Conservation (phyloP, 2,888 invertebrate species). For the Uloborus plumipes region DNA sequence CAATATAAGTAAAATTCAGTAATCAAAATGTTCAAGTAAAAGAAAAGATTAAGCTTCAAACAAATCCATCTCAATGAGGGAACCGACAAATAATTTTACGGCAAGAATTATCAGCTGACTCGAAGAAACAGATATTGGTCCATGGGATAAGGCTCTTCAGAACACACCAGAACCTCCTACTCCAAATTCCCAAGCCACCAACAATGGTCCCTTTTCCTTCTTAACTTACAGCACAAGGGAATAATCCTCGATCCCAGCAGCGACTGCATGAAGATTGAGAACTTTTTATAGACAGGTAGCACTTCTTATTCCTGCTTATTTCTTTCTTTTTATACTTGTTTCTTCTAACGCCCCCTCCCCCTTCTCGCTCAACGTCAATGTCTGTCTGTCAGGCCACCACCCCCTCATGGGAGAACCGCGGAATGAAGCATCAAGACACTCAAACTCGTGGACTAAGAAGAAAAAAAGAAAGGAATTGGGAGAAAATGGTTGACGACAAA, state of each 20-base stretch:
- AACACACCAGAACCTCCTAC: conserved; percentile 10
- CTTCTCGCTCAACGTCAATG: background rate
- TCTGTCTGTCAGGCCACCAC: background rate
- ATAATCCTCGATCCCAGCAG: conserved; percentile 42
- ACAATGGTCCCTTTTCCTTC: conserved; percentile 11
- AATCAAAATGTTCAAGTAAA: background rate
- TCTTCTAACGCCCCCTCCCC: no score
- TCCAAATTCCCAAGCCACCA: conserved; percentile 14
- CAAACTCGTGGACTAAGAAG: conserved; percentile 25
- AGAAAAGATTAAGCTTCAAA: background rate
- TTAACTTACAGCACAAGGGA: conserved; percentile 13
- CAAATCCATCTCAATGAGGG: background rate
- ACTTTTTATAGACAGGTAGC: conserved; percentile 45
- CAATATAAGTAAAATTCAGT: no score
- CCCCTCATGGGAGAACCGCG: conserved; percentile 46
- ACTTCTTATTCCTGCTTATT: conserved; percentile 2
- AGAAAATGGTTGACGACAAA: conserved; percentile 47
- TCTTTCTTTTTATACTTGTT: no score
- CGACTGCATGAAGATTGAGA: conserved; percentile 46
- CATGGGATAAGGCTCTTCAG: conserved; percentile 34
- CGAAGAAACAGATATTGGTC: conserved; percentile 50
- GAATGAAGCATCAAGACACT: conserved; percentile 54
- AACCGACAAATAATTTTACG: background rate
- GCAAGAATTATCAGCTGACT: no score
- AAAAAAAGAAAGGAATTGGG: conserved; percentile 19